These are phyloP conservation scores for Laticauda laticaudata DNA, from an alignment of 2,113 vertebrate genomes.

Conservation along the genomic window DNA sequence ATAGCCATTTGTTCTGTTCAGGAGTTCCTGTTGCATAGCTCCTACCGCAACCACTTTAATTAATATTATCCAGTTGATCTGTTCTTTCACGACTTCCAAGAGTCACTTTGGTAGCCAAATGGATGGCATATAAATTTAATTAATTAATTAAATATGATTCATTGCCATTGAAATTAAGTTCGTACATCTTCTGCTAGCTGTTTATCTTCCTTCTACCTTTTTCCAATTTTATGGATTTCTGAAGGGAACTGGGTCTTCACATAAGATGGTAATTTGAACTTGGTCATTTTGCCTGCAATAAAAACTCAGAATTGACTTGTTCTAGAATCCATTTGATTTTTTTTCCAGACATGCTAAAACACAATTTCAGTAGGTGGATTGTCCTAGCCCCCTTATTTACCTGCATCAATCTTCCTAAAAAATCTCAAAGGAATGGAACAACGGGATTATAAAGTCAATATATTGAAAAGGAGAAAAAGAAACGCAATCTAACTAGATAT, in stretches of 20 bases:
- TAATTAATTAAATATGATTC: neutral
- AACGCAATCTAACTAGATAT: neutral
- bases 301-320: neutral
- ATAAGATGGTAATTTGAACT: neutral
- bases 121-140: neutral
- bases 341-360: neutral
- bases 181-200: neutral
- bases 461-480: neutral
- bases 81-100: neutral
- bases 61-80: neutral
- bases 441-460: neutral
- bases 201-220: neutral
- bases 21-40: neutral
- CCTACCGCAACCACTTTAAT: neutral
- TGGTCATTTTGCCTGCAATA: neutral
- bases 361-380: neutral
- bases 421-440: neutral
- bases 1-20: neutral
- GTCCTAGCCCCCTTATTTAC: neutral
- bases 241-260: neutral
- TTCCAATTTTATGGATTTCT: neutral
- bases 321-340: neutral
- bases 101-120: neutral
- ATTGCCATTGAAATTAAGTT: neutral
- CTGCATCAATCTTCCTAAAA: neutral